These are phyloP conservation scores for Piaya cayana DNA, from an alignment of 2,113 vertebrate genomes.

Conservation along the genomic window DNA sequence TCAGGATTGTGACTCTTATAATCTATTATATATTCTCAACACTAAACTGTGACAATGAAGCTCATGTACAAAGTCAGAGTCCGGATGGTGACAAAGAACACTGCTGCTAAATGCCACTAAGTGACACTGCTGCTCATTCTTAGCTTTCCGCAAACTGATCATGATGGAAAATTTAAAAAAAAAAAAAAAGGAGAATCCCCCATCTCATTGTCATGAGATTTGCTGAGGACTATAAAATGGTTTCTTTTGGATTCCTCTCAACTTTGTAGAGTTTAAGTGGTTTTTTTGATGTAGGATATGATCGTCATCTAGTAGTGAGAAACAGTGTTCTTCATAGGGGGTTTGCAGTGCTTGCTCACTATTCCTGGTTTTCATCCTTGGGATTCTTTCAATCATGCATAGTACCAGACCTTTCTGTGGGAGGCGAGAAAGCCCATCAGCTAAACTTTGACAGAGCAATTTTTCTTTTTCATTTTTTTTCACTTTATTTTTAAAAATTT, in stretches of 20 bases:
- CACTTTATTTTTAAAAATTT: accelerated
- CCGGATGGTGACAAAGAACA: background rate
- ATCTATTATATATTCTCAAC: background rate
- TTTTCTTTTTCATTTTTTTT: background rate
- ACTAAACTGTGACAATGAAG: background rate
- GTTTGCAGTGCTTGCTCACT: background rate
- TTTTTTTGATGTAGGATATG: background rate
- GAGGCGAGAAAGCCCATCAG: background rate
- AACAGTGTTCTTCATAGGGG: background rate
- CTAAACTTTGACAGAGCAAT: background rate
- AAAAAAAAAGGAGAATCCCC: background rate
- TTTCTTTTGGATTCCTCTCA: background rate
- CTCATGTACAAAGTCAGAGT: background rate
- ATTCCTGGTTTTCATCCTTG: background rate
- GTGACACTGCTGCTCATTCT: background rate
- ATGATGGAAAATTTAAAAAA: background rate
- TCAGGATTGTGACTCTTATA: background rate
- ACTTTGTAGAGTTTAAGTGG: background rate
- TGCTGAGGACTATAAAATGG: background rate
- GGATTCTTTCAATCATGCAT: background rate
- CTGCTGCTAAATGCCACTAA: background rate
- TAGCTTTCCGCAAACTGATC: background rate
- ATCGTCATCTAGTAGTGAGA: background rate
- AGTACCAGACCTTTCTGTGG: background rate
- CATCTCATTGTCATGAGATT: background rate